Conservation (phyloP, 1,140 invertebrate species). For the Drosophila grimshawi region DNA sequence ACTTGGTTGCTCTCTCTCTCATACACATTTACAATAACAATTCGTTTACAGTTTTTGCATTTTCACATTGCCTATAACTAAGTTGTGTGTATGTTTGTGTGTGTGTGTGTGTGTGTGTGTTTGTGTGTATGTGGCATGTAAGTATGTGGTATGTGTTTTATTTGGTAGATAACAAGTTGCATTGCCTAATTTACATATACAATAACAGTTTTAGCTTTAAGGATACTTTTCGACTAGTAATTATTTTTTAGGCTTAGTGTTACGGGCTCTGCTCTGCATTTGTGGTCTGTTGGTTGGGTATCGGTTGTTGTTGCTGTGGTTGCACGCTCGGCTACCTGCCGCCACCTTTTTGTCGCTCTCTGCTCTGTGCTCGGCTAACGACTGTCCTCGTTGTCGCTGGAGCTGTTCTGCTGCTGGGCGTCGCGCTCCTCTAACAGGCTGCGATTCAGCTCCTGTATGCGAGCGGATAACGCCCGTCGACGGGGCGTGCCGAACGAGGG, state of each 20-base stretch:
- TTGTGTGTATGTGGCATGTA: slow-evolving; percentile 18
- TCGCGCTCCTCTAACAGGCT: slow-evolving; percentile 81
- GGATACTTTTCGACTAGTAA: slow-evolving; percentile 28
- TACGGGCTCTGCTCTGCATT: slow-evolving; percentile 24
- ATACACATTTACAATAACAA: slow-evolving; percentile 55
- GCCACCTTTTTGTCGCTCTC: neutral
- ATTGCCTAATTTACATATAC: slow-evolving; percentile 78
- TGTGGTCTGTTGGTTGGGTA: slow-evolving; percentile 20
- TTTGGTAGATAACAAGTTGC: slow-evolving; percentile 69
- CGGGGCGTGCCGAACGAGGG: slow-evolving; percentile 82
- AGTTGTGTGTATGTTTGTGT: slow-evolving; percentile 35
- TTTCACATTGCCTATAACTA: slow-evolving; percentile 54
- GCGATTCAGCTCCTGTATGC: slow-evolving; percentile 82
- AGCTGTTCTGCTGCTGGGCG: slow-evolving; percentile 79
- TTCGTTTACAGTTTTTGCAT: slow-evolving; percentile 32
- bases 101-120: slow-evolving; percentile 48
- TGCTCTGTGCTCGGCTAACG: slow-evolving; percentile 39
- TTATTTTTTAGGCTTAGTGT: slow-evolving; percentile 60
- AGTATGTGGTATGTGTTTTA: slow-evolving; percentile 38
- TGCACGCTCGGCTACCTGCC: slow-evolving; percentile 28
- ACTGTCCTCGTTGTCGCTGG: slow-evolving; percentile 83
- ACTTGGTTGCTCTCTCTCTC: slow-evolving; percentile 36
- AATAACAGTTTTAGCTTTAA: slow-evolving; percentile 64
- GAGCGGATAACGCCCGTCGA: slow-evolving; percentile 76
- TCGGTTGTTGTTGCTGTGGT: slow-evolving; percentile 67